Conservation (phyloP, 2,113 vertebrate genomes). For the Pterocles burchelli region DNA sequence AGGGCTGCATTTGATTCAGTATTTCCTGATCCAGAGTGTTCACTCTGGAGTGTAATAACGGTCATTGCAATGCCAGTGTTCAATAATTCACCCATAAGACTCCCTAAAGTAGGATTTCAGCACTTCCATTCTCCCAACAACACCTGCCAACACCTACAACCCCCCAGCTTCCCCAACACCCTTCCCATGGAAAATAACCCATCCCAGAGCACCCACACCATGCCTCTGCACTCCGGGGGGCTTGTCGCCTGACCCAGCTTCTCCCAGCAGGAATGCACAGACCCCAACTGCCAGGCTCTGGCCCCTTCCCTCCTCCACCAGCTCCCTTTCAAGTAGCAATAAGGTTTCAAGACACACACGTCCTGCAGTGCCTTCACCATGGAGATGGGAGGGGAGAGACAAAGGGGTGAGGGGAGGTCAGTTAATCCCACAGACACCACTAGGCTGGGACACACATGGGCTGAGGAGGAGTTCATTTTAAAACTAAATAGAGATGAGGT, state of each 20-base stretch:
- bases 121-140: background rate
- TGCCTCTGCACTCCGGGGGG: background rate
- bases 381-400: constrained; percentile 53
- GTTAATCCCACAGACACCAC: constrained; percentile 72
- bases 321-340: constrained; percentile 7
- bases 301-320: background rate
- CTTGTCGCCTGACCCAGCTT: background rate
- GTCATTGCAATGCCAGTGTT: background rate
- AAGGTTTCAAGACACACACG: constrained; percentile 24
- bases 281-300: background rate
- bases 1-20: background rate
- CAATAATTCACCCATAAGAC: background rate
- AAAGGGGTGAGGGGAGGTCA: constrained; percentile 54
- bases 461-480: constrained; percentile 57
- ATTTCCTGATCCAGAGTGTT: background rate
- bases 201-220: background rate
- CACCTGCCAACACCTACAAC: background rate
- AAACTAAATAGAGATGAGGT: constrained; percentile 67
- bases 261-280: background rate
- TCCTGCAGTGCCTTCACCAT: constrained; percentile 62
- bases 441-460: constrained; percentile 59
- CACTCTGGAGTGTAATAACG: background rate
- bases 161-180: background rate
- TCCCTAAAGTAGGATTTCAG: background rate
- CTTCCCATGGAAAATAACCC: background rate